These are phyloP conservation scores for Pterostichus niger DNA, from an alignment of 2,888 invertebrate genomes.

Conservation along the genomic window DNA sequence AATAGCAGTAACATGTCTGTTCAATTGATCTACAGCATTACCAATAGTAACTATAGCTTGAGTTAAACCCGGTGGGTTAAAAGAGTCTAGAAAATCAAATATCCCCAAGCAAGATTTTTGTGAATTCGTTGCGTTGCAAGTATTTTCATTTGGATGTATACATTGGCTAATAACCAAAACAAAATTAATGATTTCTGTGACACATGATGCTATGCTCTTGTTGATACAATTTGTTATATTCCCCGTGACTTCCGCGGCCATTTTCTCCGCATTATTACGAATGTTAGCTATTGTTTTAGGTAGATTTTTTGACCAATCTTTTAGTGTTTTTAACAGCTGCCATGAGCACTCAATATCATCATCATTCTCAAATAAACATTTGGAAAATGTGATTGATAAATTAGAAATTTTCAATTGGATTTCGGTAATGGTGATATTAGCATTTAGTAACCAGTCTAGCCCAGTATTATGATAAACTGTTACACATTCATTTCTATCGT, in stretches of 20 bases:
- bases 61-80: background rate
- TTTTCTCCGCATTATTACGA: background rate
- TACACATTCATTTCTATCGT: background rate
- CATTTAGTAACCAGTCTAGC: background rate
- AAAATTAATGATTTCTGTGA: background rate
- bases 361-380: background rate
- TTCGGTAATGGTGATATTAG: background rate
- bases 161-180: background rate
- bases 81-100: background rate
- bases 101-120: background rate
- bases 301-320: background rate
- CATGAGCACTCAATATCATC: background rate
- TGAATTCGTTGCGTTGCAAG: background rate
- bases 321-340: background rate
- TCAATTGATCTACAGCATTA: background rate
- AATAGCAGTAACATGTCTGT: background rate
- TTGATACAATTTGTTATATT: background rate
- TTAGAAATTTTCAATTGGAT: background rate
- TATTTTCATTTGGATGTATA: background rate
- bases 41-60: background rate
- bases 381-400: background rate
- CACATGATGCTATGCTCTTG: background rate
- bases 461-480: background rate
- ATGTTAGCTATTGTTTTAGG: slow-evolving; percentile 4
- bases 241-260: background rate